These are phyloP conservation scores for Lytechinus variegatus DNA, from an alignment of 35 echinoderm and acorn worm genomes.

Conservation along the genomic window DNA sequence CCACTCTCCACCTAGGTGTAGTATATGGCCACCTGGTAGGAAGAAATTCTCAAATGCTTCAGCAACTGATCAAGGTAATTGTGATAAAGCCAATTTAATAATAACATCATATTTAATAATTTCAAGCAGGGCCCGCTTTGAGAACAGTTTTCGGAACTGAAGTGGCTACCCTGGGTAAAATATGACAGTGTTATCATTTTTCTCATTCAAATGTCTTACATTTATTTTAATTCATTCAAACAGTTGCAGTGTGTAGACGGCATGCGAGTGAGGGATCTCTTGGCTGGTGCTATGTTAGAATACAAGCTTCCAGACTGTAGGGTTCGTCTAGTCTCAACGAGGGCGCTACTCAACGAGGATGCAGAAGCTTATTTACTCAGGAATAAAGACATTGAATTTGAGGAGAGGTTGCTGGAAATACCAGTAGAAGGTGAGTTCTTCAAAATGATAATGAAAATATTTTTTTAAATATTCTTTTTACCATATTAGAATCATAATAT, in stretches of 20 bases:
- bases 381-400: slow-evolving; percentile 67
- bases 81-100: too few species aligned
- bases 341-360: slow-evolving; percentile 77
- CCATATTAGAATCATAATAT: too few species aligned
- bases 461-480: too few species aligned
- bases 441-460: too few species aligned
- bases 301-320: slow-evolving; percentile 73
- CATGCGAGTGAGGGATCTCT: slow-evolving; percentile 74
- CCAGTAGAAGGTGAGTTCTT: slow-evolving; percentile 27
- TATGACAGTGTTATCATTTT: background rate
- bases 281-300: slow-evolving; percentile 64
- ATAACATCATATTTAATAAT: too few species aligned
- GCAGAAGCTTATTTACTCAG: slow-evolving; percentile 69
- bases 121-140: too few species aligned
- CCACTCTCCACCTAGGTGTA: too few species aligned
- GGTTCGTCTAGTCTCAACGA: slow-evolving; percentile 54
- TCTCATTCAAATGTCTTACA: background rate
- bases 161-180: too few species aligned
- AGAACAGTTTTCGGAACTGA: too few species aligned
- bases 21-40: too few species aligned
- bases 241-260: slow-evolving; percentile 70
- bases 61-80: too few species aligned
- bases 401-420: slow-evolving; percentile 61
- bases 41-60: too few species aligned
- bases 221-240: background rate